Conservation (phyloP, 2,113 vertebrate genomes). For the Scartelaos histophorus region DNA sequence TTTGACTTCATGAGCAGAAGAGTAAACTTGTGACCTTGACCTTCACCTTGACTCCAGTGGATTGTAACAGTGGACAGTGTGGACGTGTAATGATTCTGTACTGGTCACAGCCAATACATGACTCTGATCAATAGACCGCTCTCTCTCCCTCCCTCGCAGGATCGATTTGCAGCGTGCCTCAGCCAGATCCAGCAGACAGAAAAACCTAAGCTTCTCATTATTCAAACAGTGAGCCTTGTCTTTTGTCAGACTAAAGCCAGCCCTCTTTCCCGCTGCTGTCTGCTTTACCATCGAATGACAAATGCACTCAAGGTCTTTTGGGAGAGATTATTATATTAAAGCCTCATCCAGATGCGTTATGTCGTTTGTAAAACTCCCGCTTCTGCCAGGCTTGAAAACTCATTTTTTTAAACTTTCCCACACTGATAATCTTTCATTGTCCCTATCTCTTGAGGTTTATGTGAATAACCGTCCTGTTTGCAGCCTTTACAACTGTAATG, state of each 20-base stretch:
- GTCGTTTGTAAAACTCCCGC: constrained; percentile 44
- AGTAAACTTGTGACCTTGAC: constrained; percentile 58
- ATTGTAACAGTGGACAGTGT: constrained; percentile 26
- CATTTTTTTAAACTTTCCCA: constrained; percentile 42
- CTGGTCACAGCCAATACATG: constrained; percentile 47
- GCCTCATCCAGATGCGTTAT: constrained; percentile 32
- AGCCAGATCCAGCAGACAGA: constrained; percentile 26
- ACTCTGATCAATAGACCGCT: constrained; percentile 48
- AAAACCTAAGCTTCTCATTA: constrained; percentile 29
- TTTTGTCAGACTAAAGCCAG: constrained; percentile 45
- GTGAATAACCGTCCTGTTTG: constrained; percentile 10
- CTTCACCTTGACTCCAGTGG: constrained; percentile 53
- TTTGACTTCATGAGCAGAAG: constrained; percentile 4
- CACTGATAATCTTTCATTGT: constrained; percentile 57
- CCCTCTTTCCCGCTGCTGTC: constrained; percentile 20
- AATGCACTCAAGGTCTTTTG: constrained; percentile 29
- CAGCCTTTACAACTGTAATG: constrained; percentile 22
- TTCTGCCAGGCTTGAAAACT: constrained; percentile 46
- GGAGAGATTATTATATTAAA: constrained; percentile 51
- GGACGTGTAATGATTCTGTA: constrained; percentile 54
- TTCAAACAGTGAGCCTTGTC: constrained; percentile 43
- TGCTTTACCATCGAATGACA: constrained; percentile 38
- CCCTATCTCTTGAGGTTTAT: constrained; percentile 45
- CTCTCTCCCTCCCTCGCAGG: constrained; percentile 33
- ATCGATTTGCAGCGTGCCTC: constrained; percentile 58